A percentile compares a stretch with the other conserved stretches of the same genome.
Evolutionary conservation across 2,888 invertebrate species (phyloP).

Genomic region (Philhelius pedissequus): DNA sequence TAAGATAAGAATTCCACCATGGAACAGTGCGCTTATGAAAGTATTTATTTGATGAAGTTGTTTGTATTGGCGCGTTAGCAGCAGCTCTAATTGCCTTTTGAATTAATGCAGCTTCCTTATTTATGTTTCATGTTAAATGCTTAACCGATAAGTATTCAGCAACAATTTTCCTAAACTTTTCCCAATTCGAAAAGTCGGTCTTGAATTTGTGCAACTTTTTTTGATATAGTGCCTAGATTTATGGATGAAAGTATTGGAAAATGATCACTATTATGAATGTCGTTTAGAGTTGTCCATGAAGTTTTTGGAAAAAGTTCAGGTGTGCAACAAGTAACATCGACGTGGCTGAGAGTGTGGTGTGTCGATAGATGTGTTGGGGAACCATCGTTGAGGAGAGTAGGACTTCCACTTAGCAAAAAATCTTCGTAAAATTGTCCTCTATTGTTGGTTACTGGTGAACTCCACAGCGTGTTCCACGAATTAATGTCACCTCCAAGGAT

Average conservation of each 20-base stretch:
- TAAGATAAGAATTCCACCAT: neutral
- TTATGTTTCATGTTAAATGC: neutral
- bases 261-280: too few relatives aligned
- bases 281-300: neutral
- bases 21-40: too few relatives aligned
- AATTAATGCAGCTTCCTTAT: neutral
- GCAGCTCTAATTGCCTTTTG: too few relatives aligned
- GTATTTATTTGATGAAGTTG: too few relatives aligned
- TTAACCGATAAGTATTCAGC: neutral
- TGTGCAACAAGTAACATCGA: slow-evolving; percentile 25
- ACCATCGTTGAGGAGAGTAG: neutral
- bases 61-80: too few relatives aligned
- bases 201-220: neutral
- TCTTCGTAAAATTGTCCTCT: neutral
- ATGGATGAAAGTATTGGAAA: neutral
- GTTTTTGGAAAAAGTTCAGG: slow-evolving; percentile 1
- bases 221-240: neutral
- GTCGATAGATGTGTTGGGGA: slow-evolving; percentile 26
- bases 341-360: slow-evolving; percentile 9
- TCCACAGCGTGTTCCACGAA: slow-evolving; percentile 7
- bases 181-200: slow-evolving; percentile 2
- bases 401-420: neutral
- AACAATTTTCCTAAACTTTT: neutral
- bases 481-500: neutral
- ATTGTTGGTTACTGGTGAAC: neutral